A percentile compares a stretch with the other conserved stretches of the same genome.
Conservation (phyloP, 2,888 invertebrate species). For the Drosophila leonis region DNA sequence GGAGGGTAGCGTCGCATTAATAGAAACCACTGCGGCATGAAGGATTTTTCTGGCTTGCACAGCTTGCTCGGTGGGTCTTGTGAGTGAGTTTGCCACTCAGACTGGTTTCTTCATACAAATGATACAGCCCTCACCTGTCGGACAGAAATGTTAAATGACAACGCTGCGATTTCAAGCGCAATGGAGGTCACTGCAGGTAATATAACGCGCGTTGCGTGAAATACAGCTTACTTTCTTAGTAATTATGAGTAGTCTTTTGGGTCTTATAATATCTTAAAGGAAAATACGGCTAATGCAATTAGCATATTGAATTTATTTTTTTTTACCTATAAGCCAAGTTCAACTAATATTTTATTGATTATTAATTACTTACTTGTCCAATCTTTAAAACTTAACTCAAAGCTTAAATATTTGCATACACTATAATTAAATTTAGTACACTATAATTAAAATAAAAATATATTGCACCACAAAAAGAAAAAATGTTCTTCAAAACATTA, state of each 20-base stretch:
- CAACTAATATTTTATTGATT: not conserved
- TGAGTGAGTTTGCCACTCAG: conserved; percentile 41
- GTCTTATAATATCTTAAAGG: not conserved
- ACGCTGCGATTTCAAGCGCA: conserved; percentile 21
- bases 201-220: conserved; percentile 6
- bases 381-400: not conserved
- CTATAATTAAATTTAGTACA: no score
- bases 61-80: conserved; percentile 33
- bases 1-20: conserved; percentile 64
- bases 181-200: conserved; percentile 43
- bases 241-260: not conserved
- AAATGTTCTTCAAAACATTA: no score
- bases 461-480: no score
- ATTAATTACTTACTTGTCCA: not conserved
- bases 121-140: conserved; percentile 10
- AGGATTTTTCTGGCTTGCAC: conserved; percentile 69
- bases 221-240: not conserved
- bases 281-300: not conserved
- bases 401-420: no score
- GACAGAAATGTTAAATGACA: conserved; percentile 40
- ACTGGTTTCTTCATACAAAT: conserved; percentile 33
- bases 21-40: conserved; percentile 78
- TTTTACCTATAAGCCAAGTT: not conserved
- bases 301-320: not conserved
- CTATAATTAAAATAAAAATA: no score